Percentiles rank a stretch among this genome's conserved stretches.
Conservation (phyloP, 2,888 invertebrate genomes). For the Anaspis maculata region DNA sequence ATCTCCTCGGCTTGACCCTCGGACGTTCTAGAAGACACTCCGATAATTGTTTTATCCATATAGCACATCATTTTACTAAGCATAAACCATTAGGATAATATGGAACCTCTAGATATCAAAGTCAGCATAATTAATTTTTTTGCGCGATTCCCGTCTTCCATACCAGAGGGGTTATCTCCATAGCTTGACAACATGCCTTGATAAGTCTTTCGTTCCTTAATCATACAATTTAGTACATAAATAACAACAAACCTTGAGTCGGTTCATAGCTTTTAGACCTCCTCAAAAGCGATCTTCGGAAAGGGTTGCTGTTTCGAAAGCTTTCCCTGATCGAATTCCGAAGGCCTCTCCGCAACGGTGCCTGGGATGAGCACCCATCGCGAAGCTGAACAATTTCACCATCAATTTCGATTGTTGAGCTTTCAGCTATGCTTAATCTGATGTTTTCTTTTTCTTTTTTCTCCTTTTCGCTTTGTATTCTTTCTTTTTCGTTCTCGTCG, state of each 20-base stretch:
- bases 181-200: no score
- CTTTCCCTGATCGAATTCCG: slow-evolving; percentile 8
- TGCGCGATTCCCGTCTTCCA: no score
- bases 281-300: slow-evolving; percentile 2
- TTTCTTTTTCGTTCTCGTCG: no score
- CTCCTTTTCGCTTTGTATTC: background rate
- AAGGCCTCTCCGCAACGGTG: slow-evolving; percentile 5
- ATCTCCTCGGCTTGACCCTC: slow-evolving; percentile 6
- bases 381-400: slow-evolving; percentile 7
- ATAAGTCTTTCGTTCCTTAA: no score
- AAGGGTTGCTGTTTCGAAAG: slow-evolving; percentile 4
- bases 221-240: no score
- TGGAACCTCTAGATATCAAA: no score
- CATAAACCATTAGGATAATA: no score
- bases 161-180: no score
- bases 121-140: no score
- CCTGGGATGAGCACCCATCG: no score
- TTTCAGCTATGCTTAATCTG: background rate
- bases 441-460: background rate
- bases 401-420: slow-evolving; percentile 4
- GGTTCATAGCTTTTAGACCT: slow-evolving; percentile 7
- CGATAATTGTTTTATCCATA: background rate
- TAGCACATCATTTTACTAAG: no score
- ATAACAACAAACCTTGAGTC: slow-evolving; percentile 1
- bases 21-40: slow-evolving; percentile 7